Percentiles rank a stretch among this genome's conserved stretches.
These are phyloP conservation scores for Liolophura sinensis DNA, from an alignment of 1,140 invertebrate genomes.

Conservation along the genomic window DNA sequence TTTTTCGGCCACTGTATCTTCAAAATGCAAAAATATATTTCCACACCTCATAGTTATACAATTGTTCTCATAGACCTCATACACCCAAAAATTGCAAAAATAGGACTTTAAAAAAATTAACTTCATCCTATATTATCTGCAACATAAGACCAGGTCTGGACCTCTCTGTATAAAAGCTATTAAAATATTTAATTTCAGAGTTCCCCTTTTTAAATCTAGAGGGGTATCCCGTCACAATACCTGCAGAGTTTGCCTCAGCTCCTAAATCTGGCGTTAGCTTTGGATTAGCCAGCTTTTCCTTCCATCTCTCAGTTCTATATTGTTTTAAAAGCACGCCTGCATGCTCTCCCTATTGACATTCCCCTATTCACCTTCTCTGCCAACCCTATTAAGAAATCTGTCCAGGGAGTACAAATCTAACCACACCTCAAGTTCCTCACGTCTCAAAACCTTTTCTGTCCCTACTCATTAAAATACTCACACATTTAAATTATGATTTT, in stretches of 20 bases:
- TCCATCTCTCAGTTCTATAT: too few species aligned
- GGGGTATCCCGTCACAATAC: not conserved
- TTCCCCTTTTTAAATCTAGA: not conserved
- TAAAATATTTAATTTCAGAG: not conserved
- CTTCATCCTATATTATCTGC: slow-evolving; percentile 6
- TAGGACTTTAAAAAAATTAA: slow-evolving; percentile 21
- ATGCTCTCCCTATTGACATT: too few species aligned
- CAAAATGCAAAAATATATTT: slow-evolving; percentile 33
- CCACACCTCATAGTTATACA: slow-evolving; percentile 13
- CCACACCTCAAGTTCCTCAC: too few species aligned
- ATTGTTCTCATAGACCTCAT: slow-evolving; percentile 8
- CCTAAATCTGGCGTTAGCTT: slow-evolving; percentile 15
- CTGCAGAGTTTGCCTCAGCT: slow-evolving; percentile 3
- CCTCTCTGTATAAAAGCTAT: not conserved
- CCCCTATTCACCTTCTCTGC: too few species aligned
- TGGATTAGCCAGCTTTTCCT: slow-evolving; percentile 11
- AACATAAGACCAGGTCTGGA: not conserved
- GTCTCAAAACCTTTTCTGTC: too few species aligned
- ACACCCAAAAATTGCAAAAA: slow-evolving; percentile 23
- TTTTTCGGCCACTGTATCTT: slow-evolving; percentile 4
- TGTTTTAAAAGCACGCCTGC: too few species aligned
- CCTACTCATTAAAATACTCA: too few species aligned
- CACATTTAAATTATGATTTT: too few species aligned
- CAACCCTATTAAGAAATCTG: too few species aligned
- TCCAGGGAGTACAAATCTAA: too few species aligned